phyloP scores from a whole-genome alignment of 2,888 invertebrate species.

The Drosophila mettleri region DNA sequence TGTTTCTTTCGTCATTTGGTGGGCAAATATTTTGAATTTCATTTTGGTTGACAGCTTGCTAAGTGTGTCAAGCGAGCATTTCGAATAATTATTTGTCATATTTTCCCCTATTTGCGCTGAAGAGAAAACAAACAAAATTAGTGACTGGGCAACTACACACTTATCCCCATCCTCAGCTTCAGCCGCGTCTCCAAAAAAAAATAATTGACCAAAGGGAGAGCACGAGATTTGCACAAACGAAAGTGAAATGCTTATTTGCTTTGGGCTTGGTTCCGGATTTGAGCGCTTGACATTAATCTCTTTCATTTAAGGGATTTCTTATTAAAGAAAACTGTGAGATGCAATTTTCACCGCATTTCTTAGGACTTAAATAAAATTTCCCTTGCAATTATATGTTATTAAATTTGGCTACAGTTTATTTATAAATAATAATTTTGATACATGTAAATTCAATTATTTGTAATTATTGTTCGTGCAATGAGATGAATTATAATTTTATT shows the following conservation, averaged over 20 bases:
- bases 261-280: conserved; percentile 18
- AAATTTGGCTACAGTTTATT: too few relatives aligned
- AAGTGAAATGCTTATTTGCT: conserved; percentile 62
- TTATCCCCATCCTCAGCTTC: conserved; percentile 52
- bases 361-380: background rate
- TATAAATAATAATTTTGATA: too few relatives aligned
- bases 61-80: conserved; percentile 79
- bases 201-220: conserved; percentile 47
- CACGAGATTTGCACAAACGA: conserved; percentile 66
- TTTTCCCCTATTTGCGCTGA: conserved; percentile 58
- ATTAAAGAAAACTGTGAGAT: background rate
- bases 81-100: conserved; percentile 75
- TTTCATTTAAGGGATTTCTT: conserved; percentile 37
- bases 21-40: conserved; percentile 50
- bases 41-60: conserved; percentile 38
- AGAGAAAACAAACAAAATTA: conserved; percentile 75
- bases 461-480: too few relatives aligned
- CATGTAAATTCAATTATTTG: too few relatives aligned
- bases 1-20: conserved; percentile 23
- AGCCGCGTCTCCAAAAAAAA: conserved; percentile 29
- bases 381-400: too few relatives aligned
- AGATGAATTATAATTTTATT: background rate
- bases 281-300: conserved; percentile 39
- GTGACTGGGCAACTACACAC: conserved; percentile 63
- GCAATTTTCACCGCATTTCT: conserved; percentile 17